Evolutionary conservation across 2,888 invertebrate species (phyloP).

Genomic region (Chymomyza caudatula): DNA sequence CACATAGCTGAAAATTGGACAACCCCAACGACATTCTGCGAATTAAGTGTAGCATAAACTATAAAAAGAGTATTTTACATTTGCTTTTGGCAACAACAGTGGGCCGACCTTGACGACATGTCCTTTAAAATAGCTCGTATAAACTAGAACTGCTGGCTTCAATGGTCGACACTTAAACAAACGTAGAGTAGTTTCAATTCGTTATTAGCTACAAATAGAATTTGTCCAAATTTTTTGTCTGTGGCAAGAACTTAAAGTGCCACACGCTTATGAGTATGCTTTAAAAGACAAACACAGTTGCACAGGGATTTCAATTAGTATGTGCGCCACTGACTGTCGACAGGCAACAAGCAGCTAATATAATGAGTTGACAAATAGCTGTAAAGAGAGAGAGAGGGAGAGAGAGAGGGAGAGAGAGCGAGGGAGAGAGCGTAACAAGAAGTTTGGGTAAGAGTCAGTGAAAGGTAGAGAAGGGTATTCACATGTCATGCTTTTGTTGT

Average conservation of each 20-base stretch:
- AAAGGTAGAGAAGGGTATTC: neutral
- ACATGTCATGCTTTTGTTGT: neutral
- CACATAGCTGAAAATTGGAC: no score
- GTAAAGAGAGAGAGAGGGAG: constrained; percentile 3
- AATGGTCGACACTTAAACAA: no score
- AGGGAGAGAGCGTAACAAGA: no score
- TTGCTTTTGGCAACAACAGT: no score
- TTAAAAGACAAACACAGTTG: neutral
- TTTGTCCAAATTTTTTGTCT: neutral
- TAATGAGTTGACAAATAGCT: constrained; percentile 50
- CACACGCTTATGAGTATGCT: neutral
- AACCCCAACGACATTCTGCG: no score
- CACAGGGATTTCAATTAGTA: constrained; percentile 51
- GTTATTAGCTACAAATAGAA: neutral
- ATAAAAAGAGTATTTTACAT: no score
- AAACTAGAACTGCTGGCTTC: no score
- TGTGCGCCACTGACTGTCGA: constrained; percentile 14
- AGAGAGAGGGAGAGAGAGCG: no score
- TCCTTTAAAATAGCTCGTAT: no score
- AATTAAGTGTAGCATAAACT: no score
- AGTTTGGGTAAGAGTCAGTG: no score
- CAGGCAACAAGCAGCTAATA: constrained; percentile 27
- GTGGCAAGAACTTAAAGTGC: neutral
- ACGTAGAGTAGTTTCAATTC: constrained; percentile 6
- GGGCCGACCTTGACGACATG: no score